Evolutionary conservation across 2,888 invertebrate genomes (phyloP), one percentile per base, ranked within the genome.

Genomic region (Platerodrilus igneus): DNA sequence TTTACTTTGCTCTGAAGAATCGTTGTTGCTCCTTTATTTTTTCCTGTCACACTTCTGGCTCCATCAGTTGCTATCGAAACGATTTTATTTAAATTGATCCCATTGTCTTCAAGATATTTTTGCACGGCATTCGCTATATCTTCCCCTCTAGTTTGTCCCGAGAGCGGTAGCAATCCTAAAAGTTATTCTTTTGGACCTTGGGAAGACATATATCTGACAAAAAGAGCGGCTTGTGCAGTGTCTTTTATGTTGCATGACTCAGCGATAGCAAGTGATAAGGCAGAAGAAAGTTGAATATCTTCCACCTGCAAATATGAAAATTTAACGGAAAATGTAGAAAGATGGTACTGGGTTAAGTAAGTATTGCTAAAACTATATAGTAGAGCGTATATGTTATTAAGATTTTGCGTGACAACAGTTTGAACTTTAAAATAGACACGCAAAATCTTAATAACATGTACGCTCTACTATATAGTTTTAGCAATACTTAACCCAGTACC

Each of bases 161-260:
- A n/a, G n/a, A n/a, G n/a, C n/a, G n/a, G n/a, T n/a, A n/a, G n/a
- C n/a, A n/a, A n/a, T n/a, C n/a, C n/a, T n/a, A n/a, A n/a, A n/a
- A n/a, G n/a, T n/a, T n/a, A n/a, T n/a, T n/a, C n/a, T n/a, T n/a
- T n/a, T n/a, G n/a, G n/a, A n/a, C n/a, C n/a, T n/a, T n/a, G 31
- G 20, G 42, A 34, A n/a, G 45, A 51, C 28, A 57, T 51, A 51
- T 40, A 55, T 26, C 41, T 44, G 33, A 52, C 49, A 42, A 56
- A 55, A 52, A 54, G 53, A 28, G 51, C 18, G 50, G 55, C 51
- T 55, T 53, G 53, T 36, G 53, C 51, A 32, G 51, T 55, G 39
- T 55, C 49, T 46, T 55, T 55, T 56, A 55, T 55, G 51, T 52
- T 51, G 37, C 50, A 55, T 53, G 52, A 57, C 53, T 54, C 55